phyloP scores from a whole-genome alignment of 2,797 vertebrate species.

The Pangasius mekongensis region DNA sequence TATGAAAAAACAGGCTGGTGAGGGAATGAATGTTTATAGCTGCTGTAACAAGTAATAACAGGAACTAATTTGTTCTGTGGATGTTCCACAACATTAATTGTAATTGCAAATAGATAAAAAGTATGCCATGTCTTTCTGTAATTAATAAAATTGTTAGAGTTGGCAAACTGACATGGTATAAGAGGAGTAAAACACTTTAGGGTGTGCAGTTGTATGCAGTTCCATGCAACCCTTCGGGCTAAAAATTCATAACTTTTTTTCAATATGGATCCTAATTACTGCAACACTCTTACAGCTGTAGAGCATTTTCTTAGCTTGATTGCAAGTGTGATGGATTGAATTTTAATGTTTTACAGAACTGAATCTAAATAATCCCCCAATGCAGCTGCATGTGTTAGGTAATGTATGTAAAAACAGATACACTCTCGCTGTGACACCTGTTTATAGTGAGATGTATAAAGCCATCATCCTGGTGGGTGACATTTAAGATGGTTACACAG shows the following conservation, averaged over 20 bases:
- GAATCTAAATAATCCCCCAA: not conserved
- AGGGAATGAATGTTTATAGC: not conserved
- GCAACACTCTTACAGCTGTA: not conserved
- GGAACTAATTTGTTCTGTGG: not conserved
- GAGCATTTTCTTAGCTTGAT: slow-evolving; percentile 9
- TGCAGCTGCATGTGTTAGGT: not conserved
- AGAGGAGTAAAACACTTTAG: not conserved
- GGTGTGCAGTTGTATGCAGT: not conserved
- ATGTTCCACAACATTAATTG: not conserved
- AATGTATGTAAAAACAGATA: not conserved
- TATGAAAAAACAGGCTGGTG: not conserved
- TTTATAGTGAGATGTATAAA: slow-evolving; percentile 36
- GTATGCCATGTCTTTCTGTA: not conserved
- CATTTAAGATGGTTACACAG: slow-evolving; percentile 42
- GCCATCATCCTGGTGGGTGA: slow-evolving; percentile 46
- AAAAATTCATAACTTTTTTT: not conserved
- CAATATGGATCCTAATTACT: not conserved
- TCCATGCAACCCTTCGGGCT: not conserved
- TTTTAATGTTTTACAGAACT: not conserved
- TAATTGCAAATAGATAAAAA: not conserved
- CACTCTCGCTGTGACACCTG: not conserved
- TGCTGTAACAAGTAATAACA: not conserved
- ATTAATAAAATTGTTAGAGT: not conserved
- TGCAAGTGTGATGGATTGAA: not conserved
- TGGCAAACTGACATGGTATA: not conserved